A percentile compares a stretch with the other conserved stretches of the same genome.
These are phyloP conservation scores for Leuctra nigra DNA, from an alignment of 2,888 invertebrate genomes.

Conservation along the genomic window DNA sequence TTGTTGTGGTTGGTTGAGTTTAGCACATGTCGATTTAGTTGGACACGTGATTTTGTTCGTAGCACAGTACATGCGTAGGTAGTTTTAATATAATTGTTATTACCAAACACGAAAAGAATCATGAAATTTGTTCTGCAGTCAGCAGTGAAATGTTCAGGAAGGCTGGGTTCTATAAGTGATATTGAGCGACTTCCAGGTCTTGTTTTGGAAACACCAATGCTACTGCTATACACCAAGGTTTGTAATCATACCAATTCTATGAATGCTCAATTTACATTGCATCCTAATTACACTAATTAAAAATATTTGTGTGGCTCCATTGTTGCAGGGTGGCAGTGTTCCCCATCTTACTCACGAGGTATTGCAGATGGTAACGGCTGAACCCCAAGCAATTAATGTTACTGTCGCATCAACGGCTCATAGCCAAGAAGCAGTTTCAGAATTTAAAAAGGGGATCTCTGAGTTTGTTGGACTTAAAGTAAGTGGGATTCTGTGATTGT, in stretches of 20 bases:
- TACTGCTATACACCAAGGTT: slow-evolving; percentile 70
- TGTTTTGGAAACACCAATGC: slow-evolving; percentile 63
- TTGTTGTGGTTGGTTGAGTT: no score
- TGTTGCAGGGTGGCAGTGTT: slow-evolving; percentile 66
- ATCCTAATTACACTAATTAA: no score
- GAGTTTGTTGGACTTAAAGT: slow-evolving; percentile 60
- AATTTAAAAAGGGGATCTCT: slow-evolving; percentile 56
- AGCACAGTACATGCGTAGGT: no score
- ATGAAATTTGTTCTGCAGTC: slow-evolving; percentile 69
- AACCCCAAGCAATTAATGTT: slow-evolving; percentile 59
- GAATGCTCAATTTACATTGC: slow-evolving; percentile 17
- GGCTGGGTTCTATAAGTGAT: slow-evolving; percentile 58
- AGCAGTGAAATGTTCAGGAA: slow-evolving; percentile 51
- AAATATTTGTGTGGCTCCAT: no score
- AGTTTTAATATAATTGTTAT: no score
- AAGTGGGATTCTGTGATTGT: slow-evolving; percentile 17
- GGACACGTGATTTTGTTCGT: no score
- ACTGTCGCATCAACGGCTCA: slow-evolving; percentile 62
- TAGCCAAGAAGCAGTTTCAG: slow-evolving; percentile 56
- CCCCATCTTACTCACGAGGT: slow-evolving; percentile 77
- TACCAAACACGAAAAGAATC: no score
- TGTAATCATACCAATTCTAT: slow-evolving; percentile 23
- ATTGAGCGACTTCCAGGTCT: slow-evolving; percentile 50
- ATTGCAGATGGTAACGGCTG: slow-evolving; percentile 54
- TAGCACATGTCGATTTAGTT: no score